Evolutionary conservation across 1,140 invertebrate genomes (phyloP).

Genomic region (Aplysia californica): DNA sequence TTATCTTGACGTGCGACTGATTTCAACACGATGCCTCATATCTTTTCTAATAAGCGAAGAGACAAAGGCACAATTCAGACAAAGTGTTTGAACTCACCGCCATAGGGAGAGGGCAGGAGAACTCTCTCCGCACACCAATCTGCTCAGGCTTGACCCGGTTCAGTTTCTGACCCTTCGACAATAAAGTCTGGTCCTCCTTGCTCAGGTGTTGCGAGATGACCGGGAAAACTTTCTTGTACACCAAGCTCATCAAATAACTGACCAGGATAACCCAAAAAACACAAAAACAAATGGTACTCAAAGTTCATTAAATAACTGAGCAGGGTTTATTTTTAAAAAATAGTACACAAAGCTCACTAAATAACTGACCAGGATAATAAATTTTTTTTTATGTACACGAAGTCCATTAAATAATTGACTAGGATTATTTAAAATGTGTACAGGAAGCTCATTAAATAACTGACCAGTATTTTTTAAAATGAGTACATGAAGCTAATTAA

Average conservation of each 20-base stretch:
- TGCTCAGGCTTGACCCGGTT: conserved; percentile 40
- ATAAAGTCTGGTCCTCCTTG: conserved; percentile 38
- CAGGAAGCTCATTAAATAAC: no score
- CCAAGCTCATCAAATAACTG: conserved; percentile 52
- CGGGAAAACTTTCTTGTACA: conserved; percentile 50
- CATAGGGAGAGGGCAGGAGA: conserved; percentile 48
- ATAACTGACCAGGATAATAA: neutral
- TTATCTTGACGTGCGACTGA: no score
- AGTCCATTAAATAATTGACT: no score
- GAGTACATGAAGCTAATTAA: conserved; percentile 46
- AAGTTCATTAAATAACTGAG: neutral
- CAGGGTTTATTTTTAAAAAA: neutral
- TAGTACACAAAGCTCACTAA: no score
- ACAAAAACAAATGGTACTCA: conserved; percentile 18
- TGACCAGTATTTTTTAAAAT: no score
- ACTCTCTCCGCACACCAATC: conserved; percentile 43
- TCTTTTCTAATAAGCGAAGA: no score
- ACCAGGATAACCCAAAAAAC: no score
- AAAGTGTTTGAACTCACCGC: no score
- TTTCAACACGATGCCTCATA: no score
- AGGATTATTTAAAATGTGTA: no score
- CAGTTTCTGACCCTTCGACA: conserved; percentile 44
- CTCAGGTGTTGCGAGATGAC: conserved; percentile 45
- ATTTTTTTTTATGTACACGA: no score
- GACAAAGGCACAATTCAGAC: no score